phyloP scores from a whole-genome alignment of 1,140 invertebrate genomes.

The Orius laevigatus region DNA sequence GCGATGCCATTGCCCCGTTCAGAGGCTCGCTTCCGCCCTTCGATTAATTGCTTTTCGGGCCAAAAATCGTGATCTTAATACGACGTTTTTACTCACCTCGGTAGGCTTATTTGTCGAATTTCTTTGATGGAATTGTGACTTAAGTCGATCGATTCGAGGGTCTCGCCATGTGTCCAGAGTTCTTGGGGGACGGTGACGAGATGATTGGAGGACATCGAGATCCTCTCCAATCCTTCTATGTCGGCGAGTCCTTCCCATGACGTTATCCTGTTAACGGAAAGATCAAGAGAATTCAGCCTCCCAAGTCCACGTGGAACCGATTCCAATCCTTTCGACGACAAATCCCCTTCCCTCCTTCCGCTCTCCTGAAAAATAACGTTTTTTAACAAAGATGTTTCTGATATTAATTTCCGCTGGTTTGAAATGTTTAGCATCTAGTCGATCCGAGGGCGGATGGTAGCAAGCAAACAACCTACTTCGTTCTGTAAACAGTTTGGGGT shows the following conservation, averaged over 20 bases:
- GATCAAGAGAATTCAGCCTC: constrained; percentile 41
- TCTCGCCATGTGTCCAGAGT: not conserved
- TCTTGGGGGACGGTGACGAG: not conserved
- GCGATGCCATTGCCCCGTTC: no score
- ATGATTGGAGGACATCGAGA: constrained; percentile 7
- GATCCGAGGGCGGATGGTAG: not conserved
- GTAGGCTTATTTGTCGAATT: constrained; percentile 13
- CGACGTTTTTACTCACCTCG: constrained; percentile 11
- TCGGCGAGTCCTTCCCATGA: constrained; percentile 1
- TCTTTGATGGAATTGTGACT: constrained; percentile 15
- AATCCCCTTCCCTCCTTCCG: not conserved
- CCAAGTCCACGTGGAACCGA: constrained; percentile 24
- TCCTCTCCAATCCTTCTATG: not conserved
- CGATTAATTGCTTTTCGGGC: no score
- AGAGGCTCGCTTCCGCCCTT: no score
- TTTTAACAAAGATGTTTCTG: not conserved
- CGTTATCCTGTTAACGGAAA: constrained; percentile 47
- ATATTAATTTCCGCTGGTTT: not conserved
- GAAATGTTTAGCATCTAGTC: not conserved
- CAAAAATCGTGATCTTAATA: no score
- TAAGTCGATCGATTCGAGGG: constrained; percentile 16
- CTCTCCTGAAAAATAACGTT: not conserved
- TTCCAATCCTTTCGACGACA: not conserved
- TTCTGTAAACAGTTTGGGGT: no score
- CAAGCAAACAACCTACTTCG: no score